Base-by-base conservation (phyloP, 2,888 invertebrate genomes). In the Rhagophthalmus giganteus region DNA sequence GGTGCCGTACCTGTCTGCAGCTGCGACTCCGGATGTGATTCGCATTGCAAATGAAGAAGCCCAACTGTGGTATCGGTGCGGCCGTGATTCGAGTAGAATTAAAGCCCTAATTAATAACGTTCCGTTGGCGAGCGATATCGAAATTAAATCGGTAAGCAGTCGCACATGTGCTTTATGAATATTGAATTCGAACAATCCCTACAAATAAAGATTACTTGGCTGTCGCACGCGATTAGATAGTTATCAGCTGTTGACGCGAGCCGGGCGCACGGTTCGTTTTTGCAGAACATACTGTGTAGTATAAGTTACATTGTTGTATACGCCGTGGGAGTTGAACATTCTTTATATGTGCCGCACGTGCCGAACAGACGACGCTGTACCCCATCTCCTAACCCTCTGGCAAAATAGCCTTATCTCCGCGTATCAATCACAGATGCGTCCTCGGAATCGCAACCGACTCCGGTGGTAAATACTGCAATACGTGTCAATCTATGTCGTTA, bases 361-460 rank as follows among this genome's bases (percentile, higher is more conserved):
- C 55, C 44, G 49, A 53, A 44, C 52, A 54, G 48, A 58, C 51
- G 58, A 58, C 55, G 57, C 56, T 52, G 45, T 39, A 45, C 54
- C 38, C 42, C 41, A 10, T 11, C 25, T 35, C 35, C 26, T 35
- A 20, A 24, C 42, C 41, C 47, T 51, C 56, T 51, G 25, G 34
- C 39, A 48, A 58, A 59, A 58, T 52, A 53, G 54, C 54, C 58
- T 60, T 58, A 60, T 60, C 57, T 55, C 51, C 49, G 52, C 51
- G 59, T 60, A 59, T 60, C 58, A 60, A 60, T 59, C 60, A 57
- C 60, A 57, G 51, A 59, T 54, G 57, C 48, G 49, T 37, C 55
- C 48, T 40, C 37, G 27, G 57, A 57, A 57, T 52, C 49, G 48
- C 34, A 51, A 45, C 47, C 56, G 34, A 35, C 44, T 57, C 31